Percentiles rank a stretch among this genome's conserved stretches.
phyloP scores from a whole-genome alignment of 1,140 invertebrate genomes.

The Drosophila nannoptera region DNA sequence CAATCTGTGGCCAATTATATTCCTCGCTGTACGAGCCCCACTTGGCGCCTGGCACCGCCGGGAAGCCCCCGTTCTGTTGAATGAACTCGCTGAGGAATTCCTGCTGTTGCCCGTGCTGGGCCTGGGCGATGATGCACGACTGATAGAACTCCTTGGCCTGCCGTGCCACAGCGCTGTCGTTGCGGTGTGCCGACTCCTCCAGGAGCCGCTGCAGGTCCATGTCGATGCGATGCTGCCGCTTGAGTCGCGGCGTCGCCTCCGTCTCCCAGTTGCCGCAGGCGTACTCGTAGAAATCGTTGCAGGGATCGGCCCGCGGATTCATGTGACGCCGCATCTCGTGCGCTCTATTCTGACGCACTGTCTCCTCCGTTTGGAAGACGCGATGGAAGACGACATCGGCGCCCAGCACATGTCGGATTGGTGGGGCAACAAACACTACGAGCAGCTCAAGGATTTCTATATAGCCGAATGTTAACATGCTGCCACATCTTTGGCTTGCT shows the following conservation, averaged over 20 bases:
- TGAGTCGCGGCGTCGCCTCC: conserved; percentile 87
- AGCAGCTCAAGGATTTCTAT: conserved; percentile 15
- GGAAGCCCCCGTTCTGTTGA: conserved; percentile 68
- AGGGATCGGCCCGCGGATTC: conserved; percentile 88
- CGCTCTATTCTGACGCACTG: conserved; percentile 76
- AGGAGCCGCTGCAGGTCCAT: conserved; percentile 84
- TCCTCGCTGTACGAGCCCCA: conserved; percentile 59
- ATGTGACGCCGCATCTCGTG: conserved; percentile 87
- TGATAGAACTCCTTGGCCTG: conserved; percentile 91
- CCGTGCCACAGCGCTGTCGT: conserved; percentile 52
- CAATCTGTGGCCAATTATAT: conserved; percentile 85
- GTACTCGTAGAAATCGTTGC: conserved; percentile 91
- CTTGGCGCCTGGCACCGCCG: conserved; percentile 64
- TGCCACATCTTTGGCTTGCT: conserved; percentile 44
- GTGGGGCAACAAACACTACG: not conserved
- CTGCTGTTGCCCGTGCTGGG: conserved; percentile 87
- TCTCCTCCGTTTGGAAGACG: conserved; percentile 77
- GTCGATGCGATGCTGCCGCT: conserved; percentile 85
- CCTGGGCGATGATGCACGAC: conserved; percentile 90
- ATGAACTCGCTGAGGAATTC: conserved; percentile 85
- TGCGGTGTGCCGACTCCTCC: conserved; percentile 76
- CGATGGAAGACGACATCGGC: conserved; percentile 74
- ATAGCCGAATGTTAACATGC: conserved; percentile 43
- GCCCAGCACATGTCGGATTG: not conserved
- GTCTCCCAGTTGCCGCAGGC: conserved; percentile 81